phyloP scores from a whole-genome alignment of 2,888 invertebrate genomes.

The Temnothorax ravouxi region DNA sequence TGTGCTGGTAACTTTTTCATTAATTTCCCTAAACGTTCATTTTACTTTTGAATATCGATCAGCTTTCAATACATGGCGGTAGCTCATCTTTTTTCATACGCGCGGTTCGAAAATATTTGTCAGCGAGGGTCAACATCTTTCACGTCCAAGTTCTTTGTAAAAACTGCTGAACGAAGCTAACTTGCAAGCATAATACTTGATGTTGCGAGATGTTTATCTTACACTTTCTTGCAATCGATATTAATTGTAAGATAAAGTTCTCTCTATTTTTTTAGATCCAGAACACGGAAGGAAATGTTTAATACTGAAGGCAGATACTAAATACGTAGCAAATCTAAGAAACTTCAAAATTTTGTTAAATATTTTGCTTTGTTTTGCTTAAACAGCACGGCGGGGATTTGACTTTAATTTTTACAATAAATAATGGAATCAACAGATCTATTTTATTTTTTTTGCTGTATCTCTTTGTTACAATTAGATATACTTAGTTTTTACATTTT shows the following conservation, averaged over 20 bases:
- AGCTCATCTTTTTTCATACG: not conserved
- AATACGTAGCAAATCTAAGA: not conserved
- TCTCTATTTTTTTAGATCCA: not conserved
- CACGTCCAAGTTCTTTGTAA: slow-evolving; percentile 5
- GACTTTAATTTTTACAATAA: not conserved
- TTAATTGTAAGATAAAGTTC: not conserved
- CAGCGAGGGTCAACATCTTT: slow-evolving; percentile 11
- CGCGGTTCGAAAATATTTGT: not conserved
- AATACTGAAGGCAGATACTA: not conserved
- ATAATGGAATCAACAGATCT: not conserved
- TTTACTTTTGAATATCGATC: slow-evolving; percentile 68
- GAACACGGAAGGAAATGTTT: not conserved
- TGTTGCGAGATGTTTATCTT: not conserved
- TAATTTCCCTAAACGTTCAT: slow-evolving; percentile 38
- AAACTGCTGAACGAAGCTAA: not conserved
- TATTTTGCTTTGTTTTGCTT: not conserved
- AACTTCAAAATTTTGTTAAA: not conserved
- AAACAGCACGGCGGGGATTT: not conserved
- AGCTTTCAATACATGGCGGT: not conserved
- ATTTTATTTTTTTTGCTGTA: not conserved
- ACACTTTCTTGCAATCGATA: not conserved
- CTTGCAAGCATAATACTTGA: not conserved
- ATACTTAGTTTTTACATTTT: not conserved
- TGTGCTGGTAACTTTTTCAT: slow-evolving; percentile 44
- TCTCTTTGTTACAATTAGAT: not conserved